These are phyloP conservation scores for Loxodonta africana DNA, from an alignment of 2,113 vertebrate species.

Conservation along the genomic window DNA sequence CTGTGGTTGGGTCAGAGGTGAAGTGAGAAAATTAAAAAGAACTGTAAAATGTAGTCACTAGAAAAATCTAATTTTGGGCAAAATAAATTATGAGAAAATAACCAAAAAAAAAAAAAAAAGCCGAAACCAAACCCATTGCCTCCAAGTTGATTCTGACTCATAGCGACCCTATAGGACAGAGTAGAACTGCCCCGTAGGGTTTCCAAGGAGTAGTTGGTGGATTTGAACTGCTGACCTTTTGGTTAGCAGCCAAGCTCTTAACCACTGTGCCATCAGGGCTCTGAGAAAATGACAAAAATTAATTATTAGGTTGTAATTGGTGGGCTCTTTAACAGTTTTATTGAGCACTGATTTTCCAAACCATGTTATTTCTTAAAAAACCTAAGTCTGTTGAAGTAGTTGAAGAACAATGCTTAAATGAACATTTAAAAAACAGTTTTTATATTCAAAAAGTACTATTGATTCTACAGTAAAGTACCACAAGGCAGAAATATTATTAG, in stretches of 20 bases:
- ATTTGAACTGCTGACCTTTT: no score
- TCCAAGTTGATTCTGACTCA: no score
- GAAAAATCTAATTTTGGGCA: background rate
- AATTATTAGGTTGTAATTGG: background rate
- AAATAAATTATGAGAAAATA: background rate
- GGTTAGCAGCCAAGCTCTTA: no score
- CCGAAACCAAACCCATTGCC: no score
- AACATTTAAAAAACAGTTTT: background rate
- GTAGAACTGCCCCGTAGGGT: no score
- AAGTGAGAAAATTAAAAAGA: background rate
- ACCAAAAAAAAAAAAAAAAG: background rate
- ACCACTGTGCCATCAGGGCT: no score
- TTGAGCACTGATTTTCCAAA: background rate
- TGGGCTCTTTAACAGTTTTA: background rate
- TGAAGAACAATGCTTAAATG: background rate
- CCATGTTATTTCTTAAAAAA: background rate
- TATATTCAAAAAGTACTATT: conserved; percentile 24
- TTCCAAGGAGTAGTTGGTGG: no score
- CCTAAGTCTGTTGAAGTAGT: background rate
- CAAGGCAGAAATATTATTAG: background rate
- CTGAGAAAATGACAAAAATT: no score
- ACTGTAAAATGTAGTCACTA: background rate
- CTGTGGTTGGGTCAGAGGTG: background rate
- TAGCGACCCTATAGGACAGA: no score
- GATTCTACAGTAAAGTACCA: background rate